Evolutionary conservation across 2,797 vertebrate genomes (phyloP).

Genomic region (Micromesistius poutassou): DNA sequence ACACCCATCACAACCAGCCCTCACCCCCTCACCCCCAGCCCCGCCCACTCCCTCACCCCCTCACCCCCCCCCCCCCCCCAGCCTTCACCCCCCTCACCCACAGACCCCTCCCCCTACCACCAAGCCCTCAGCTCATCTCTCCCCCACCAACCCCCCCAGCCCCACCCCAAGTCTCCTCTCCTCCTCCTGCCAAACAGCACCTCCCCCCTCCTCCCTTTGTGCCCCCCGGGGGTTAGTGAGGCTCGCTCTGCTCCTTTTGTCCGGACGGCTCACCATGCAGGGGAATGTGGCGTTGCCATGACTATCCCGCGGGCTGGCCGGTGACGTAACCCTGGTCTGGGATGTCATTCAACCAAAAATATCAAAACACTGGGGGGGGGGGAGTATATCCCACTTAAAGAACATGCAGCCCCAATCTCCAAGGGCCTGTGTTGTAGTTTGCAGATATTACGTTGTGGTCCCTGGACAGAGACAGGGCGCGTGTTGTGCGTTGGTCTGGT

Average conservation of each 20-base stretch:
- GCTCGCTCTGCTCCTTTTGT: constrained; percentile 71
- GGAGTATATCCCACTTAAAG: background rate
- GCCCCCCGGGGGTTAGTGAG: constrained; percentile 64
- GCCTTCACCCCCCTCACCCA: background rate
- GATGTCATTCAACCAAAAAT: constrained; percentile 41
- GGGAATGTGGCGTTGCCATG: constrained; percentile 70
- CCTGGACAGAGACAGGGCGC: too few relatives aligned
- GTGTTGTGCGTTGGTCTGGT: too few relatives aligned
- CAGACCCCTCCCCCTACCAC: constrained; percentile 42
- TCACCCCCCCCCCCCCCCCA: constrained; percentile 44
- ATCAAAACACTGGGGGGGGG: constrained; percentile 15
- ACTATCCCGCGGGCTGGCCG: constrained; percentile 63
- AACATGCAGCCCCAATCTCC: background rate
- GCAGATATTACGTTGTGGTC: too few relatives aligned
- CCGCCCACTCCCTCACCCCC: constrained; percentile 58
- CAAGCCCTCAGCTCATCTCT: constrained; percentile 46
- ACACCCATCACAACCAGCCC: constrained; percentile 50
- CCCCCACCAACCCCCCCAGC: constrained; percentile 34
- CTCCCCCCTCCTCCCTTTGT: constrained; percentile 72
- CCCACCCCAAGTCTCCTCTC: constrained; percentile 52
- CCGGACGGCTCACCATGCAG: constrained; percentile 64
- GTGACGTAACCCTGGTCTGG: constrained; percentile 47
- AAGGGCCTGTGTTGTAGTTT: too few relatives aligned
- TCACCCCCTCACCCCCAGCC: constrained; percentile 52
- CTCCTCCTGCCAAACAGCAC: constrained; percentile 68